phyloP scores from a whole-genome alignment of 2,113 vertebrate genomes.

The Indicator maculatus region DNA sequence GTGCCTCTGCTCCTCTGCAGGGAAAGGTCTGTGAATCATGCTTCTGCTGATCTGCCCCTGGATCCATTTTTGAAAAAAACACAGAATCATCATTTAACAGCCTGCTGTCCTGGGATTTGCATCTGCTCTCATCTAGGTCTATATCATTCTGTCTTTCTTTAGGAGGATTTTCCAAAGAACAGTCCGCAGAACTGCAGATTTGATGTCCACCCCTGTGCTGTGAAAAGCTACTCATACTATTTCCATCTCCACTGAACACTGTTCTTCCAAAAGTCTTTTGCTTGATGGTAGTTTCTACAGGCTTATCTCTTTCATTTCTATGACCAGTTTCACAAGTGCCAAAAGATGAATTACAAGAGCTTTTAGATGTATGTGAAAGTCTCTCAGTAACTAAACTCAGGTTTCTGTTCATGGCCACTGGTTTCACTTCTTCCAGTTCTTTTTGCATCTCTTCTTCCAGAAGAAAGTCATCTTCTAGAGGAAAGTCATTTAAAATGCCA shows the following conservation, averaged over 20 bases:
- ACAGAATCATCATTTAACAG: not conserved
- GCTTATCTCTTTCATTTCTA: constrained; percentile 4
- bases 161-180: not conserved
- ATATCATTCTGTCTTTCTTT: not conserved
- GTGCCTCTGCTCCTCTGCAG: not conserved
- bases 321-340: not conserved
- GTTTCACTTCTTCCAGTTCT: constrained; percentile 4
- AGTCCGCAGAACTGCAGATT: not conserved
- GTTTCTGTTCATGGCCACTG: constrained; percentile 23
- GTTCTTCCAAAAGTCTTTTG: not conserved
- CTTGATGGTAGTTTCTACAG: not conserved
- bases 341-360: constrained; percentile 15
- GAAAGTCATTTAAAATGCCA: constrained; percentile 12
- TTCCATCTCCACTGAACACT: not conserved
- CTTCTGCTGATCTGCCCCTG: not conserved
- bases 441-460: constrained; percentile 35
- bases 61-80: not conserved
- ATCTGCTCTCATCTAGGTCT: not conserved
- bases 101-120: not conserved
- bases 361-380: not conserved
- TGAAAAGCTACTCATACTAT: not conserved
- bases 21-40: not conserved
- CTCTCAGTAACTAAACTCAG: not conserved
- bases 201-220: not conserved
- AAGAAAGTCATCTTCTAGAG: constrained; percentile 34